These are phyloP conservation scores for Plebejus melissa DNA, from an alignment of 2,888 invertebrate genomes.

Conservation along the genomic window DNA sequence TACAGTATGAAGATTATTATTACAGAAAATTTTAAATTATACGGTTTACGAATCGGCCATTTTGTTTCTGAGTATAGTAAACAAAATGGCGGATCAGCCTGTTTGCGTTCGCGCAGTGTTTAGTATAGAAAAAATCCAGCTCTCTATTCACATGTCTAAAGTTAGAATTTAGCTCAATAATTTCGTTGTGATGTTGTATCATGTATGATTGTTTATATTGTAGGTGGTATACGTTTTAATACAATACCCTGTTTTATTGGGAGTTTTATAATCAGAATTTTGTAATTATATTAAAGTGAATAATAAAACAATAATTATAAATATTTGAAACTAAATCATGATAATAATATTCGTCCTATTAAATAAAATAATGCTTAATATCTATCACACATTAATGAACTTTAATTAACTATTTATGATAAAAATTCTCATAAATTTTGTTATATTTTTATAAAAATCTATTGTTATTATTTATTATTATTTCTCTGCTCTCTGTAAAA, in stretches of 20 bases:
- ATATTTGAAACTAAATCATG: constrained; percentile 25
- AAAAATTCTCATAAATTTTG: background rate
- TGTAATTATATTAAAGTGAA: constrained; percentile 17
- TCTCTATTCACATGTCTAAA: background rate
- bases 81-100: background rate
- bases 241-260: constrained; percentile 20
- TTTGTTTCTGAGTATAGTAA: background rate
- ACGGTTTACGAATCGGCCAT: background rate
- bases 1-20: background rate
- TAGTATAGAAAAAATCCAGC: background rate
- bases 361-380: constrained; percentile 14
- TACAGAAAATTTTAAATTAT: background rate
- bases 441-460: background rate
- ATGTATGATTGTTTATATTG: constrained; percentile 19
- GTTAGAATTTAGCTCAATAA: constrained; percentile 25
- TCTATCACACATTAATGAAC: background rate
- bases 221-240: constrained; percentile 14
- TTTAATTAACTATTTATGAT: background rate
- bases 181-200: constrained; percentile 18
- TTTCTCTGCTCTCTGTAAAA: background rate
- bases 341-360: constrained; percentile 27
- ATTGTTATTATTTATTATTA: background rate
- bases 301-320: constrained; percentile 28
- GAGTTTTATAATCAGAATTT: constrained; percentile 12
- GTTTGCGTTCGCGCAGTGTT: background rate